Percentiles rank a stretch among this genome's conserved stretches.
phyloP scores from a whole-genome alignment of 2,888 invertebrate genomes.

The Microctonus aethiopoides region DNA sequence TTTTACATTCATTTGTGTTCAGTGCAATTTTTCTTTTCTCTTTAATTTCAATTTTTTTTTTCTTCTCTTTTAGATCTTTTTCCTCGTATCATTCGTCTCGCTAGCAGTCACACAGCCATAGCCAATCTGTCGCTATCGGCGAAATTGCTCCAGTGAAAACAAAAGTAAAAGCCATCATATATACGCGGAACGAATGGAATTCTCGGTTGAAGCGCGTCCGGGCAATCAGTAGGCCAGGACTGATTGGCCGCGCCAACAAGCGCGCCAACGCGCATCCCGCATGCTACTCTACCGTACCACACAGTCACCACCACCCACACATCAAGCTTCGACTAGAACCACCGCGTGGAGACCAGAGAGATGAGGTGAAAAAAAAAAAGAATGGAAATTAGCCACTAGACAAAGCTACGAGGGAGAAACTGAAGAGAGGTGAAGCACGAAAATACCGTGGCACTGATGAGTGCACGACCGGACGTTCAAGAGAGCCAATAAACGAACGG shows the following conservation, averaged over 20 bases:
- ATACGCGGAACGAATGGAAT: background rate
- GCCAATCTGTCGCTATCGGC: slow-evolving; percentile 3
- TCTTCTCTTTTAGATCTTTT: background rate
- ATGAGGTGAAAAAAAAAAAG: background rate
- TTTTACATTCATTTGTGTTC: background rate
- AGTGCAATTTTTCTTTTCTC: background rate
- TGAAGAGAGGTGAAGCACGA: background rate
- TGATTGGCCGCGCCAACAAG: slow-evolving; percentile 3
- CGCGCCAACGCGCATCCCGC: background rate
- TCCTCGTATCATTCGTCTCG: background rate
- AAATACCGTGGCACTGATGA: slow-evolving; percentile 1
- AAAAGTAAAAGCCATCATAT: slow-evolving; percentile 3
- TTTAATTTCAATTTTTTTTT: background rate
- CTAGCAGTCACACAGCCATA: background rate
- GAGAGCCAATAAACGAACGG: background rate
- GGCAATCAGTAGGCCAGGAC: slow-evolving; percentile 12
- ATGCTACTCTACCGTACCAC: background rate
- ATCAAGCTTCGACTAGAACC: too few species aligned
- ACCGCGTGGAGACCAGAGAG: background rate
- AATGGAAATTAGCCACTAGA: slow-evolving; percentile 10
- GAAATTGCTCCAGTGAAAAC: slow-evolving; percentile 1
- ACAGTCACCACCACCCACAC: background rate
- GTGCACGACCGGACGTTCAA: background rate
- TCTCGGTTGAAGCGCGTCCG: slow-evolving; percentile 5
- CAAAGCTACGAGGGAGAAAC: background rate